Base-by-base conservation (phyloP, 2,888 invertebrate genomes). In the Coremacera marginata region DNA sequence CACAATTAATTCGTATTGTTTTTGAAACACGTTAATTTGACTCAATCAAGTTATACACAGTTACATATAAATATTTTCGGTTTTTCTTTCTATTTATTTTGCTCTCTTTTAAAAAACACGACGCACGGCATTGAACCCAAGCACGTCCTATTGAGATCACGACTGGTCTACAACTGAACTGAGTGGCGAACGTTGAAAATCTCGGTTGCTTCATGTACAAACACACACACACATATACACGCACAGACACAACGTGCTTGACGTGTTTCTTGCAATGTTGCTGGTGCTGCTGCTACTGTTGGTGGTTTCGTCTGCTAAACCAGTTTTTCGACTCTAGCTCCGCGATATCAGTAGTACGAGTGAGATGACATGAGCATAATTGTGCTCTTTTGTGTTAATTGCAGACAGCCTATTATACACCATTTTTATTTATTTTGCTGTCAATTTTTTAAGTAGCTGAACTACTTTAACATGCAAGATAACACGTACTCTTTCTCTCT, bases 131-230 rank as follows among this genome's bases (percentile, higher is more conserved):
- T 81, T 81, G 80, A 81, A 67, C 83, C 81, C 78, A 77, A 79
- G 85, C 86, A 89, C 89, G 89, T 89, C 89, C 85, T 86, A 85
- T 85, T 87, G 86, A 88, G 88, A 89, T 88, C 89, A 89, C 86
- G 89, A 89, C 89, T 89, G 86, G 87, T 88, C 84, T 85, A 87
- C 87, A 88, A 89, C 88, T 89, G 86, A 70, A 57, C 27, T 44
- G 49, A 70, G 57, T 44, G 77, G 78, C 75, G 62, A 77, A 78
- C 82, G 78, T 70, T 80, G 70, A 79, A 81, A 81, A 80, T 81
- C 83, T 81, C 81, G 83, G 79, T 80, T 80, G 80, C 77, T 79
- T 81, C 68, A 60, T 70, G 74, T 65, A 72, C 72, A 51, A n/a
- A 57, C 75, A 77, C 72, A 72, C 72, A 76, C 71, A 77, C 77